These are phyloP conservation scores for Apodemia mormo DNA, from an alignment of 2,888 invertebrate genomes.

Conservation along the genomic window DNA sequence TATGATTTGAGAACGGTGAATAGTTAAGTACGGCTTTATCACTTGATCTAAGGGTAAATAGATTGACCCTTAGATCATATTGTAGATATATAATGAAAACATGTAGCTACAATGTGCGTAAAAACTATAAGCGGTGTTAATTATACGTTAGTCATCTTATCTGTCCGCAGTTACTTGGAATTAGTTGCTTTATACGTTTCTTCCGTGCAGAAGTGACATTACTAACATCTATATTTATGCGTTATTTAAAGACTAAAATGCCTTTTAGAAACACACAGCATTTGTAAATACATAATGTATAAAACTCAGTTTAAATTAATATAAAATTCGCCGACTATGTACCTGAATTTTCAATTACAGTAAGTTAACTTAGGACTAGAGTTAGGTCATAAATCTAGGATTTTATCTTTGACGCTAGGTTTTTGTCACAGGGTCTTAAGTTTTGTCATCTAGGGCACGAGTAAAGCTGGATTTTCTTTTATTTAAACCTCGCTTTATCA, in stretches of 20 bases:
- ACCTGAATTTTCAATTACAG: constrained; percentile 80
- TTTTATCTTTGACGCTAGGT: constrained; percentile 70
- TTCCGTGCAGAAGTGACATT: constrained; percentile 6
- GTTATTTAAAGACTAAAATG: constrained; percentile 26
- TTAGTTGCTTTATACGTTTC: constrained; percentile 16
- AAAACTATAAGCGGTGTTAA: constrained; percentile 45
- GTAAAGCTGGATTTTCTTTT: constrained; percentile 40
- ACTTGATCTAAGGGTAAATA: constrained; percentile 11
- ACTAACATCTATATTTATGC: not conserved
- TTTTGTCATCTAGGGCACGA: constrained; percentile 44
- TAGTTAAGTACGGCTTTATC: not conserved
- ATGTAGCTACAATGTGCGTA: constrained; percentile 68
- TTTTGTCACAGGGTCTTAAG: constrained; percentile 72
- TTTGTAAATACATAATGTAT: constrained; percentile 60
- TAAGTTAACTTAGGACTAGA: constrained; percentile 73
- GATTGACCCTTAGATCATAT: constrained; percentile 24
- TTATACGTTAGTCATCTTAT: constrained; percentile 14
- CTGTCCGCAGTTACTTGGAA: not conserved
- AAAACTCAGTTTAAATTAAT: constrained; percentile 55
- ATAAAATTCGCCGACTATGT: constrained; percentile 68
- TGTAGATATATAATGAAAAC: constrained; percentile 41
- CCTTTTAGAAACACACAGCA: constrained; percentile 48
- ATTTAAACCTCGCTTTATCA: constrained; percentile 27
- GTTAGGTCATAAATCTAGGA: constrained; percentile 69
- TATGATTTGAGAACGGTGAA: not conserved